Evolutionary conservation across 1,140 invertebrate genomes (phyloP).

Genomic region (Temnothorax nylanderi): DNA sequence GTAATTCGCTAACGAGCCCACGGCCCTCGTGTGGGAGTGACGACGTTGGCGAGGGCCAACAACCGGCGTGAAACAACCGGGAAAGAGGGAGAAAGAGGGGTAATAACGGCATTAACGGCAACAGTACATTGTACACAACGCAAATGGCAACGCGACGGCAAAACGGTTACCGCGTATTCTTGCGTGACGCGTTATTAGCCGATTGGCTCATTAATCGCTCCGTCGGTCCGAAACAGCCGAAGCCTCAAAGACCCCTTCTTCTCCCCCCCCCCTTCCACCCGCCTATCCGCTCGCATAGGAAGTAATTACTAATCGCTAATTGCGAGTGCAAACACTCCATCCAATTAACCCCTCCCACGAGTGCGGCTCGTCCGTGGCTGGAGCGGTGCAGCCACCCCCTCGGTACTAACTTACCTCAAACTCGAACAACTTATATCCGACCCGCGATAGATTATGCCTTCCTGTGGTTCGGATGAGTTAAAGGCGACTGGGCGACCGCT

Average conservation of each 20-base stretch:
- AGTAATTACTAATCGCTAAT: conserved; percentile 86
- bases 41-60: conserved; percentile 39
- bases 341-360: conserved; percentile 79
- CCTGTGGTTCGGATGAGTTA: conserved; percentile 30
- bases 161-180: conserved; percentile 82
- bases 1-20: conserved; percentile 65
- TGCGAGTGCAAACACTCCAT: conserved; percentile 82
- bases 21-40: conserved; percentile 68
- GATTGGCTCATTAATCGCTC: conserved; percentile 85
- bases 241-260: conserved; percentile 46
- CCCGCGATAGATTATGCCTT: conserved; percentile 23
- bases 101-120: conserved; percentile 73
- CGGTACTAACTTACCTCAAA: conserved; percentile 35
- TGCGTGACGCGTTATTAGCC: conserved; percentile 85
- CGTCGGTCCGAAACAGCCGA: conserved; percentile 80
- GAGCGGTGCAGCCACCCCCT: conserved; percentile 49
- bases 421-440: conserved; percentile 42
- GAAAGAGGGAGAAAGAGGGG: conserved; percentile 4
- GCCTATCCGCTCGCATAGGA: conserved; percentile 69
- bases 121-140: conserved; percentile 67
- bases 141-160: conserved; percentile 50
- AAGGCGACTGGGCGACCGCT: not conserved
- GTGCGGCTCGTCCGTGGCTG: conserved; percentile 7
- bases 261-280: conserved; percentile 9
- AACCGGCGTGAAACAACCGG: not conserved